Conservation (phyloP, 2,888 invertebrate genomes). For the Alsophila aescularia region DNA sequence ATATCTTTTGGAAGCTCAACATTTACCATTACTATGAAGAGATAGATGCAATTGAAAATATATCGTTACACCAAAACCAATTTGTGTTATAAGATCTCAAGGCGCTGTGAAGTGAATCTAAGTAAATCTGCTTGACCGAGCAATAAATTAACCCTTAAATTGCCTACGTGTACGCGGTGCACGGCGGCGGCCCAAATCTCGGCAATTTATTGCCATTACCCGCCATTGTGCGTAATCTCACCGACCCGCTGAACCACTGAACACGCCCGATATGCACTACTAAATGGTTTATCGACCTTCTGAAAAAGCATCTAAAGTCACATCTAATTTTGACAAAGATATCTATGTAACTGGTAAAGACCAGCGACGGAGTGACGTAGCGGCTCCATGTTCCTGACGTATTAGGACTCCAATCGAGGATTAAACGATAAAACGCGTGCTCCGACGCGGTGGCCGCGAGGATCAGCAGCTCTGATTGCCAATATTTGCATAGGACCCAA, state of each 20-base stretch:
- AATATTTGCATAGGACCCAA: conserved; percentile 1
- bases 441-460: background rate
- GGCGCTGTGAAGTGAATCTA: background rate
- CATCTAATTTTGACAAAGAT: too few species aligned
- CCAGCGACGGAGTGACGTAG: too few species aligned
- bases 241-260: conserved; percentile 13
- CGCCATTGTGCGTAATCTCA: conserved; percentile 19
- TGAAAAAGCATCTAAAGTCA: background rate
- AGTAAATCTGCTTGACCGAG: conserved; percentile 4
- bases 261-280: conserved; percentile 13
- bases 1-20: too few species aligned
- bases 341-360: too few species aligned
- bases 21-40: too few species aligned
- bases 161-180: conserved; percentile 3
- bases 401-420: too few species aligned
- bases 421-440: too few species aligned
- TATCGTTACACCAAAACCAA: background rate
- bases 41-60: background rate
- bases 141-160: conserved; percentile 6
- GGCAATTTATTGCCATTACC: conserved; percentile 10
- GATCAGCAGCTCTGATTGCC: background rate
- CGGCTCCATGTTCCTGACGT: too few species aligned
- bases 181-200: background rate
- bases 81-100: background rate
- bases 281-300: conserved; percentile 3